Evolutionary conservation across 1,140 invertebrate genomes (phyloP), one percentile per base, ranked within the genome.

Genomic region (Mya arenaria): DNA sequence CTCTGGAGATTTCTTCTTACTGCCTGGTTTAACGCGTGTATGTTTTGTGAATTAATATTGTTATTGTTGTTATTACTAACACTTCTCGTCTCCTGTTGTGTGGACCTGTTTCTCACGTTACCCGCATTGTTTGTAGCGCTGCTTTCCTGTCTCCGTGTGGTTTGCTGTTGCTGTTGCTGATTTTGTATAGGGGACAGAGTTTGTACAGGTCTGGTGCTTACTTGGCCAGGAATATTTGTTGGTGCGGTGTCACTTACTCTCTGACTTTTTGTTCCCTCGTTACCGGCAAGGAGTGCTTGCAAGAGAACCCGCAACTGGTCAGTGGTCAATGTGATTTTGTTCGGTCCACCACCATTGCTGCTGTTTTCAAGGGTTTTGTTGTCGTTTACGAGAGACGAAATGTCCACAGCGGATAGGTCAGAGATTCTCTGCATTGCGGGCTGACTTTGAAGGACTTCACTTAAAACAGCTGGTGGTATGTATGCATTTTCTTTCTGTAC

Each of bases 391-490:
- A 52, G 48, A 1, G 60, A 19, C 0, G 32, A 34, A 10, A 79
- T 32, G 19, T 71, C 55, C 19, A 80, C 58, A 28, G 32, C 71
- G 36, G 69, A 60, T 0, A 80, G 48, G 32, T 80, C 65, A 13
- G 34, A 39, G 17, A 80, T 71, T 25, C 25, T 69, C 36, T 80
- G 77, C 30, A 80, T 71, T 1, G 77, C 65, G 4, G 77, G 65
- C 32, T 41, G 77, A 19, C 66, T 41, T 19, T 65, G 55, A 17
- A 28, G 23, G n/a, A 48, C 73, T 65, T 75, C 73, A 25, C 55
- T 56, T 41, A 74, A n/a, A 36, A 52, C 48, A 2, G 48, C 25
- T 23, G 19, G 19, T n/a, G 48, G 48, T 17, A 52, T 52, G 48
- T 23, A n/a, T 17, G 19, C 25, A 23, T 52, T 52, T 23, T 52